Conservation (phyloP, 2,888 invertebrate species). For the Leptinotarsa rubiginosa region DNA sequence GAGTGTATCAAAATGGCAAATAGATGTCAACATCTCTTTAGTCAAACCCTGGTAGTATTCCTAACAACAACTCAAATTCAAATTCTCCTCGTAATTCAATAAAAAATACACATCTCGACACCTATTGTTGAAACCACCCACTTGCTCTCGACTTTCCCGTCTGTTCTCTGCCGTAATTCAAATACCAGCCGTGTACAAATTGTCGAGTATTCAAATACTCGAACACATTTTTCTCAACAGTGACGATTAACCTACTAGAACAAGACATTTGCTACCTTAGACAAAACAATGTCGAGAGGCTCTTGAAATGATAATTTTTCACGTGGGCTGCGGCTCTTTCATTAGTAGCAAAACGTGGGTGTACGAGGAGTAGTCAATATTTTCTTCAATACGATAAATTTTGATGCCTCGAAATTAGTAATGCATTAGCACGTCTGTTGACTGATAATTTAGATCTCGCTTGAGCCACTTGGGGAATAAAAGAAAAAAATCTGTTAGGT, state of each 20-base stretch:
- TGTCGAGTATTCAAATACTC: constrained; percentile 37
- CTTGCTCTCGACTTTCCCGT: constrained; percentile 15
- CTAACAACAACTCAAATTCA: neutral
- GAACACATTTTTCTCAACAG: constrained; percentile 52
- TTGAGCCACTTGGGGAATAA: no score
- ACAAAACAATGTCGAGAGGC: constrained; percentile 40
- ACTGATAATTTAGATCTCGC: no score
- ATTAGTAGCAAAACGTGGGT: neutral
- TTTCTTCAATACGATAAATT: neutral
- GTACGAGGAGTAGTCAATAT: constrained; percentile 19
- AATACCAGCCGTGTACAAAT: constrained; percentile 28
- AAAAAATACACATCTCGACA: constrained; percentile 13
- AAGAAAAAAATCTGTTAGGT: no score
- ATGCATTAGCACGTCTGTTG: neutral
- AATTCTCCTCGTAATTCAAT: neutral
- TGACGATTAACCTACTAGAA: constrained; percentile 53
- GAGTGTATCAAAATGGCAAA: no score
- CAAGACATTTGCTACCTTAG: constrained; percentile 51
- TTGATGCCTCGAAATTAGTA: neutral
- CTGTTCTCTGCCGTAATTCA: constrained; percentile 16
- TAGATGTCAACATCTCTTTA: neutral
- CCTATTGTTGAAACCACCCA: constrained; percentile 27
- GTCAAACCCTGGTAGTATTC: neutral
- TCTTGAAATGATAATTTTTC: constrained; percentile 33
- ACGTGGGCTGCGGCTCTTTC: constrained; percentile 33